Base-by-base conservation (phyloP, 2,888 invertebrate genomes). In the Baccha elongata region DNA sequence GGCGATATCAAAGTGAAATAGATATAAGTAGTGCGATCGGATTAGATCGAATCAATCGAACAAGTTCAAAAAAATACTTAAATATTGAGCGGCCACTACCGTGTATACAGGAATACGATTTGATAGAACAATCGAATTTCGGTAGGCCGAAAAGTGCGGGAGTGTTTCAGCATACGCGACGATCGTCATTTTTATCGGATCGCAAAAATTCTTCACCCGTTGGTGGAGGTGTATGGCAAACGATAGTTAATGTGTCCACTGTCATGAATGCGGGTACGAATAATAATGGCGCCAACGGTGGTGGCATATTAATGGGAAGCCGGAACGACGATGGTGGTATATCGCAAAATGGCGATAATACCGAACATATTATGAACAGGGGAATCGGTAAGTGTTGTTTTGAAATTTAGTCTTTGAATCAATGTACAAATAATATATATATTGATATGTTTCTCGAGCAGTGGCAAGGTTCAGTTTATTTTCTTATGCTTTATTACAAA, bases 301-400 rank as follows among this genome's bases (percentile, higher is more conserved):
- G 86, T 7, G 86, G 84, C 10, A 87, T 86, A 73, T 80, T 62
- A 1, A 62, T 62, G 46, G 65, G 64, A 8, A 53, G 67, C 13
- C 65, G 80, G 1, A 50, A 55, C 11, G 85, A 83, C 10, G 78
- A 84, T 37, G 76, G 78, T 40, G 87, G 86, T n/a, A 85, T 87
- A 44, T 86, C 87, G 8, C 87, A 86, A 44, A 87, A 85, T 65
- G 87, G 84, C 19, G 85, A 86, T 55, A 75, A 79, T 46, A 84
- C 74, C 40, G 87, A 84, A 13, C 83, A 83, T 1, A n/a, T n/a
- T n/a, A 62, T 73, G 55, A 78, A 78, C 50, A 73, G 73, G n/a
- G 71, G 60, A 21, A 71, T 81, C 42, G 83, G 83, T 83, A 55
- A 76, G 75, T 48, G 42, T 60, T n/a, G 1, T 19, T 11, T 48